phyloP scores from a whole-genome alignment of 2,888 invertebrate species.

The Eucera pruinosa region DNA sequence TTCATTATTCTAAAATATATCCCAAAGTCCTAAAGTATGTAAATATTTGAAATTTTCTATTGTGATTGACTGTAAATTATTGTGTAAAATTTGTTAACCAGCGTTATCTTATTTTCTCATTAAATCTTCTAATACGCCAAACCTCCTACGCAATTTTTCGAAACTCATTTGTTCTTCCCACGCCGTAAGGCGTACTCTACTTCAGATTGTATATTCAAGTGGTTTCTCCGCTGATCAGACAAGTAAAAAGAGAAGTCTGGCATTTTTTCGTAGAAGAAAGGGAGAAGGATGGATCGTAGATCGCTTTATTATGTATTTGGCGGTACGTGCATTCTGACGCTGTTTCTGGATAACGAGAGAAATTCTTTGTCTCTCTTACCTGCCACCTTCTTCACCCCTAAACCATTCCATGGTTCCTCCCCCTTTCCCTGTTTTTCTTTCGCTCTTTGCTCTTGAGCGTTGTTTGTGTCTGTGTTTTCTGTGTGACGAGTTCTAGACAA shows the following conservation, averaged over 20 bases:
- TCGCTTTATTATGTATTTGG: constrained; percentile 65
- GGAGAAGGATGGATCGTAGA: constrained; percentile 46
- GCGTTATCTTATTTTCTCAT: no score
- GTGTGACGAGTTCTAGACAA: constrained; percentile 73
- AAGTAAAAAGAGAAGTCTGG: not conserved
- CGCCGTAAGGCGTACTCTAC: not conserved
- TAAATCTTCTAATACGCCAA: not conserved
- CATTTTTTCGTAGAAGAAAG: not conserved
- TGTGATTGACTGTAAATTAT: no score
- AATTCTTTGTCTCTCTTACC: constrained; percentile 25
- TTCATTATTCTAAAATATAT: no score
- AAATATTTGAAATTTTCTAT: no score
- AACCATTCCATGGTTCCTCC: not conserved
- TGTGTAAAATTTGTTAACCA: no score
- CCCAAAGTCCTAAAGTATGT: no score
- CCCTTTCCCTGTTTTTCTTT: constrained; percentile 14
- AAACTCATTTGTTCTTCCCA: not conserved
- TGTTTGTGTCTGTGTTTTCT: constrained; percentile 48
- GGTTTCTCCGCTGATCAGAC: constrained; percentile 4
- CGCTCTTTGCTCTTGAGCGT: constrained; percentile 23
- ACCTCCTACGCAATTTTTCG: not conserved
- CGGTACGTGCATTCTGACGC: constrained; percentile 48
- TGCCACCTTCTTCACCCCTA: no score
- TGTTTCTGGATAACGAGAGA: constrained; percentile 74
- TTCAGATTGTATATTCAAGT: constrained; percentile 4